Evolutionary conservation across 2,888 invertebrate species (phyloP), one percentile per base, ranked within the genome.

Genomic region (Brachyopa scutellaris): DNA sequence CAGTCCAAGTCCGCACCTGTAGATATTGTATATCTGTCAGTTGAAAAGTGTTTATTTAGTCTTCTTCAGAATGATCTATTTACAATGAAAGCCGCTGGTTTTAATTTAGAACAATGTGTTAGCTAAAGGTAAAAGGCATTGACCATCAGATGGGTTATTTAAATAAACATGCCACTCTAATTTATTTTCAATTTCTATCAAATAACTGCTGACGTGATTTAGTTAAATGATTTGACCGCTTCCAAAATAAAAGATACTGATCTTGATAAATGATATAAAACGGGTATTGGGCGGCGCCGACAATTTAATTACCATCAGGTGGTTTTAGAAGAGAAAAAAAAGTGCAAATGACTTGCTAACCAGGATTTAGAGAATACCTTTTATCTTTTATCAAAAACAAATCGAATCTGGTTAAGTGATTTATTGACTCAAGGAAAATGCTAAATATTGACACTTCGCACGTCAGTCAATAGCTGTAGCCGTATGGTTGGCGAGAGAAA

Each of bases 101-200:
- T 36, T 9, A 1, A 13, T 8, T n/a, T 36, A 59, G 42, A 29
- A 17, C n/a, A 29, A 23, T 57, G 29, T 19, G 17, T 26, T 0
- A 23, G 15, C n/a, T 15, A 3, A n/a, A 45, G 8, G 45, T 17
- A 57, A 61, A 61, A 45, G 29, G 2, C 61, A 33, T 47, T 61
- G 45, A 61, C 45, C 61, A 2, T 45, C 45, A 2, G 5, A 13
- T 1, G 13, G 11, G 17, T 47, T 59, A 8, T n/a, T 7, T 11
- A 11, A 36, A 5, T 8, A 19, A 15, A 11, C 17, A 26, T 38
- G 40, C 5, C 31, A 61, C 31, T 45, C 33, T 33, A 19, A 55
- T 59, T 26, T 40, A 19, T 29, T 40, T 15, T 17, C 29, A 42
- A 33, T 33, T 45, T 31, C 29, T 19, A 5, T 42, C 31, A 29